Base-by-base conservation (phyloP, 2,113 vertebrate genomes). In the Apodemus speciosus region DNA sequence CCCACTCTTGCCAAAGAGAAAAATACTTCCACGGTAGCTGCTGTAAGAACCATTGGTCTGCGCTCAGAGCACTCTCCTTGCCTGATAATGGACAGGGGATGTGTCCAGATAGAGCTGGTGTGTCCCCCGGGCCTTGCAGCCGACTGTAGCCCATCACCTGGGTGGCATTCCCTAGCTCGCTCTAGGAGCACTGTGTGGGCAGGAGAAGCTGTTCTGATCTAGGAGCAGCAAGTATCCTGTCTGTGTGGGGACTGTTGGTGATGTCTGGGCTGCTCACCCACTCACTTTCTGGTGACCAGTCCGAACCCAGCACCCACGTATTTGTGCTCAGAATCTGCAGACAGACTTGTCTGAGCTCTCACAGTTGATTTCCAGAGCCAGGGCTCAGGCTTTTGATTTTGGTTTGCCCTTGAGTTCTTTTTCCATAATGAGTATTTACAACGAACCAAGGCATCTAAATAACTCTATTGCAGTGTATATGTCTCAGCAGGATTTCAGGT, bases 371-470 rank as follows among this genome's bases (percentile, higher is more conserved):
- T 25, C n/a, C 60, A 72, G 11, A 35, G 56, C 56, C 46, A 75
- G 49, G 72, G 51, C 88, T 92, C 91, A 84, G 73, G 81, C 75
- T 84, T 88, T 90, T 38, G 40, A 53, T 53, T 85, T 60, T 83
- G 72, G 25, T 93, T 92, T 86, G 27, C 92, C 79, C 89, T 72
- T 87, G 81, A 30, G 15, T 15, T 51, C 56, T 76, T 86, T 60
- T 40, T 88, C 38, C 5, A 32, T 3, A 10, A 53, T 79, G 40
- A 13, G 18, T 71, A 46, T 18, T 92, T 84, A 46, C 0, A 60
- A 4, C 1, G 46, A 92, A 58, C 20, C 56, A 77, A 62, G 73
- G 27, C 83, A 66, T 51, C 32, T 1, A 38, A 32, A 0, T 16
- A 56, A n/a, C 56, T 71, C 85, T 14, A 3, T 5, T 51, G n/a